These are phyloP conservation scores for Odontocerum albicorne DNA, from an alignment of 2,888 invertebrate species.

Conservation along the genomic window DNA sequence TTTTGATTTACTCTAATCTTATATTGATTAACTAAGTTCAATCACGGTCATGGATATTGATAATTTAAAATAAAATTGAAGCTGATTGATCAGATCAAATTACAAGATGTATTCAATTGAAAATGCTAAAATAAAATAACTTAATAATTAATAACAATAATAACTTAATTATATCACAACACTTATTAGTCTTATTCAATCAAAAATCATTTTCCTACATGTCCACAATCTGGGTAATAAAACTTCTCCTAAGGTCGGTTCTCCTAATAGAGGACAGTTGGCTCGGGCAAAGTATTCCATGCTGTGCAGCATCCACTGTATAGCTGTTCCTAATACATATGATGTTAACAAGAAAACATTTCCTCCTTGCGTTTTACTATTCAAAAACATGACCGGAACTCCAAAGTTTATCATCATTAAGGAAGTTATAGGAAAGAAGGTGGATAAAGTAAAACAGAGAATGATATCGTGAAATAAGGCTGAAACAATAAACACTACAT, in stretches of 20 bases:
- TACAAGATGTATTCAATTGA: no score
- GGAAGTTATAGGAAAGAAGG: constrained; percentile 90
- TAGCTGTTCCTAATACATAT: constrained; percentile 75
- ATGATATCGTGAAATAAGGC: constrained; percentile 95
- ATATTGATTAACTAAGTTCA: no score
- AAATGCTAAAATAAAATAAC: not conserved
- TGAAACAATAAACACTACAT: no score
- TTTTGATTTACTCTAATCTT: no score
- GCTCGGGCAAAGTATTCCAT: constrained; percentile 84
- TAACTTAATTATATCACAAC: no score
- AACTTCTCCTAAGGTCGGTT: not conserved
- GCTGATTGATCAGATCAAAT: not conserved
- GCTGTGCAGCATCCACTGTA: constrained; percentile 73
- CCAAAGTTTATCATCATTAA: no score
- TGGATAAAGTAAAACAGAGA: constrained; percentile 73
- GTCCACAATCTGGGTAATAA: not conserved
- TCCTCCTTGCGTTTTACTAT: no score
- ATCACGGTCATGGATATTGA: no score
- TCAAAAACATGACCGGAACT: no score
- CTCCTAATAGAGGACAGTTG: constrained; percentile 56
- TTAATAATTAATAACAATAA: no score
- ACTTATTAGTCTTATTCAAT: no score
- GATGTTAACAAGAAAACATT: constrained; percentile 85
- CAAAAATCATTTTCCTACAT: constrained; percentile 1
- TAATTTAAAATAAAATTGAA: no score